phyloP scores from a whole-genome alignment of 2,888 invertebrate genomes.

The Nasonia oneida region DNA sequence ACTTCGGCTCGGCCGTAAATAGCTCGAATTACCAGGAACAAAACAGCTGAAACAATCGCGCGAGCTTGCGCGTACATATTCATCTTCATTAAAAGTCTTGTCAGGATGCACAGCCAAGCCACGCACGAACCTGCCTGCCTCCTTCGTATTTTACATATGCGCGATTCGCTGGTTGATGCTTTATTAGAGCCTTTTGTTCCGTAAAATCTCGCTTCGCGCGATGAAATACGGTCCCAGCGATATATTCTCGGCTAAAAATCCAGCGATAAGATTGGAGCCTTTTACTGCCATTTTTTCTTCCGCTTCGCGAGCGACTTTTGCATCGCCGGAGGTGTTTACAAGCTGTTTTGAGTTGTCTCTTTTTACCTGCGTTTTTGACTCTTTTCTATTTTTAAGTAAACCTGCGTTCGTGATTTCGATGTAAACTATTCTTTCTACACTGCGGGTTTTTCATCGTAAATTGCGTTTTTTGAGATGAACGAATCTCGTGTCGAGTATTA shows the following conservation, averaged over 20 bases:
- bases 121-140: slow-evolving; percentile 13
- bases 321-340: not conserved
- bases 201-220: slow-evolving; percentile 46
- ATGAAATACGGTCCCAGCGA: slow-evolving; percentile 33
- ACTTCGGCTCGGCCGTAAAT: slow-evolving; percentile 25
- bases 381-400: not conserved
- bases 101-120: slow-evolving; percentile 30
- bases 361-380: not conserved
- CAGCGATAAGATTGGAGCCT: slow-evolving; percentile 37
- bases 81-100: slow-evolving; percentile 52
- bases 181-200: slow-evolving; percentile 53
- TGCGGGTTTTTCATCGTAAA: not conserved
- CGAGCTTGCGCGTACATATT: slow-evolving; percentile 7
- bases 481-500: slow-evolving; percentile 15
- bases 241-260: not conserved
- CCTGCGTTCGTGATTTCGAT: not conserved
- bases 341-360: not conserved
- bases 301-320: not conserved
- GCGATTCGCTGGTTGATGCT: slow-evolving; percentile 32
- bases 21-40: slow-evolving; percentile 20
- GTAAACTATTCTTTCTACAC: slow-evolving; percentile 3
- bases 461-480: not conserved
- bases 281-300: slow-evolving; percentile 20
- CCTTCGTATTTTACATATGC: slow-evolving; percentile 9
- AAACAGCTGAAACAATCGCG: slow-evolving; percentile 43